These are phyloP conservation scores for Calameuta idolon DNA, from an alignment of 2,888 invertebrate genomes.

Conservation along the genomic window DNA sequence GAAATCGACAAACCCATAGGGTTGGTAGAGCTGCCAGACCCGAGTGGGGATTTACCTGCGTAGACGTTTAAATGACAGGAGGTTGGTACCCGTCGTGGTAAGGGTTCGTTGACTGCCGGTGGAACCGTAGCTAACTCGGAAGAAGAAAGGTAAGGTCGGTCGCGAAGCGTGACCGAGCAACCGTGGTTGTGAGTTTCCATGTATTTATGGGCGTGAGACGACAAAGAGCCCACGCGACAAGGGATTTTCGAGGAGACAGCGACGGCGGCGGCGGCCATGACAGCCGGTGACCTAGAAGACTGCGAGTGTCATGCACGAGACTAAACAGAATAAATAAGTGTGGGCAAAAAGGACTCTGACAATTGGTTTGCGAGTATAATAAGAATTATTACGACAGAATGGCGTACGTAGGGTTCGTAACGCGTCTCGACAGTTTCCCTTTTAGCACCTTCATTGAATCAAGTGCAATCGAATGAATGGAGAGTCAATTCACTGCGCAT, in stretches of 20 bases:
- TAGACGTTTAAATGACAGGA: background rate
- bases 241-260: background rate
- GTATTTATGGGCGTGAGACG: slow-evolving; percentile 4
- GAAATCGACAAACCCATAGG: background rate
- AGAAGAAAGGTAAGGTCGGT: slow-evolving; percentile 40
- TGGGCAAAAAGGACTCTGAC: background rate
- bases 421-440: slow-evolving; percentile 46
- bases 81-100: background rate
- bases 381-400: background rate
- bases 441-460: slow-evolving; percentile 36
- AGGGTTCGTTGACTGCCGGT: slow-evolving; percentile 9
- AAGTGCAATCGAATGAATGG: slow-evolving; percentile 43
- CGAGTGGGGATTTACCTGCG: background rate
- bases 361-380: background rate
- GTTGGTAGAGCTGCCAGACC: background rate
- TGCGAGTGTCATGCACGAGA: background rate
- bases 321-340: background rate
- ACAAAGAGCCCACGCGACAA: background rate
- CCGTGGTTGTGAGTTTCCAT: slow-evolving; percentile 9
- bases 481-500: background rate
- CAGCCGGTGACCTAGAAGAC: background rate
- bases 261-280: background rate
- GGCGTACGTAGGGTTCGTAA: slow-evolving; percentile 3
- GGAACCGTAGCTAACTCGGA: slow-evolving; percentile 14
- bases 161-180: slow-evolving; percentile 49